phyloP scores from a whole-genome alignment of 2,113 vertebrate species.

The Calyptomena viridis region DNA sequence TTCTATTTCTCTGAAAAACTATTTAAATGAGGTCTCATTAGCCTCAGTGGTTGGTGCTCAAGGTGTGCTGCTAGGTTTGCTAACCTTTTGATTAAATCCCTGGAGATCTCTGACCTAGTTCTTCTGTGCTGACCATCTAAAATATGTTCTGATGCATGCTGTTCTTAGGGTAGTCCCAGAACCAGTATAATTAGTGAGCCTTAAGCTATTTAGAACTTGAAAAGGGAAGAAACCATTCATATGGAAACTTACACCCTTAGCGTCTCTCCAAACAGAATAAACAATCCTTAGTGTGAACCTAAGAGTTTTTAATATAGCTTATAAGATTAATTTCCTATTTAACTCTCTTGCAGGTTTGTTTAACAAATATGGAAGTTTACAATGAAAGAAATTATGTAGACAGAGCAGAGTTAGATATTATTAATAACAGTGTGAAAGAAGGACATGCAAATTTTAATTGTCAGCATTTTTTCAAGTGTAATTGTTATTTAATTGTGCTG shows the following conservation, averaged over 20 bases:
- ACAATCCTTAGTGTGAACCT: neutral
- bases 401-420: neutral
- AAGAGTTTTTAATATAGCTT: neutral
- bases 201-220: slow-evolving; percentile 32
- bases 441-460: neutral
- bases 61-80: slow-evolving; percentile 34
- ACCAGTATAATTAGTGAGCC: slow-evolving; percentile 37
- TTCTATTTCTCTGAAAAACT: slow-evolving; percentile 2
- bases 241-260: neutral
- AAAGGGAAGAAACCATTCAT: slow-evolving; percentile 21
- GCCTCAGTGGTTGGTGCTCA: slow-evolving; percentile 8
- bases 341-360: neutral
- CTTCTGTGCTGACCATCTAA: slow-evolving; percentile 38
- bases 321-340: neutral
- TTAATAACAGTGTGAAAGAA: neutral
- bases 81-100: slow-evolving; percentile 50
- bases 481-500: neutral
- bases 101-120: slow-evolving; percentile 12
- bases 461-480: neutral
- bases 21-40: slow-evolving; percentile 56
- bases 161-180: neutral
- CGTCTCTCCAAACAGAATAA: neutral
- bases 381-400: neutral
- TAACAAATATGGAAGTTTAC: neutral
- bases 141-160: neutral